Base-by-base conservation (phyloP, 2,888 invertebrate species). In the Lagria hirta region DNA sequence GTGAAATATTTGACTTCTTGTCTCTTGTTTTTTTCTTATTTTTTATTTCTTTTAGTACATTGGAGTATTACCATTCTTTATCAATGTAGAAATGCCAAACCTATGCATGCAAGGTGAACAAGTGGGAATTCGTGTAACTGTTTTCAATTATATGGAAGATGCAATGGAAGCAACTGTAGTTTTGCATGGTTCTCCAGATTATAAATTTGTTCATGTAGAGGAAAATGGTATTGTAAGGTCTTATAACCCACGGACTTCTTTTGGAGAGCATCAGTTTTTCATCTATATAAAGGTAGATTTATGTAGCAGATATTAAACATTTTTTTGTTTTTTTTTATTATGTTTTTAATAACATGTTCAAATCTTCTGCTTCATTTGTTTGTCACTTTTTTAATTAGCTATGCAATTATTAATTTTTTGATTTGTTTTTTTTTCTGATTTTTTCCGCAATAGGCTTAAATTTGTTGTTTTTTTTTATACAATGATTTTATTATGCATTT, bases 191-290 rank as follows among this genome's bases (percentile, higher is more conserved):
- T 93, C 93, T 10, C 80, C 79, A 0, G 86, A 93, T 66, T 95
- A 94, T 70, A 88, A 90, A 73, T 93, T 91, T 63, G 88, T 93
- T 15, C 93, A 94, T 61, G 93, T 94, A 4, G 93, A 92, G 69
- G 84, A 88, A 59, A 82, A 88, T 60, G 93, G 93, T 35, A 83
- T 88, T 40, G 88, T 88, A 33, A 79, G 84, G 1, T 89, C 94
- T 0, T 96, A 95, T 72, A 88, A 85, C 70, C 95, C 96, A 0
- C 79, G 89, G 49, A 93, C 93, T 2, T 88, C 92, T 1, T 86
- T 81, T 68, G 95, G 95, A 44, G 94, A 96, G 71, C 93, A 95
- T 73, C 95, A 97, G 70, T 94, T 95, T 74, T 89, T 96, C 70
- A 82, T 95, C 58, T 94, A 86, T 75, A 82, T 93, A 36, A 65